Evolutionary conservation across 2,888 invertebrate species (phyloP).

Genomic region (Drosophila buzzatii): DNA sequence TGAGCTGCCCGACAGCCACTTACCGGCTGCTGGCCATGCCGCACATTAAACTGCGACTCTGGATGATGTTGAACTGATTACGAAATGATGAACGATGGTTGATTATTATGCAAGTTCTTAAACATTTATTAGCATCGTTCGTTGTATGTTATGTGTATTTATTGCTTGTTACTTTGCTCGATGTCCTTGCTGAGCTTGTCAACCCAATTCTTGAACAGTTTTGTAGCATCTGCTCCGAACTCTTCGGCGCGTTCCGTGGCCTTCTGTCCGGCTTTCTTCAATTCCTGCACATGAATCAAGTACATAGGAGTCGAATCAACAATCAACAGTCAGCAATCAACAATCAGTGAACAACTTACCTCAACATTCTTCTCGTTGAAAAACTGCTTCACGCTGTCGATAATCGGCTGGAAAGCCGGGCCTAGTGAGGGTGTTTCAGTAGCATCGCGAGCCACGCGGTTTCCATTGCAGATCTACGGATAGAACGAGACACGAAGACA

Average conservation of each 20-base stretch:
- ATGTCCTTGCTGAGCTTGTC: not conserved
- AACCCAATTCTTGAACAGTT: not conserved
- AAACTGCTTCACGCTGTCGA: not conserved
- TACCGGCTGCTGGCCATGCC: conserved; percentile 45
- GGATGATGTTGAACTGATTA: conserved; percentile 37
- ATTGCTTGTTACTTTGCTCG: conserved; percentile 7
- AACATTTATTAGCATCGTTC: conserved; percentile 36
- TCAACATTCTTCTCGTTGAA: conserved; percentile 10
- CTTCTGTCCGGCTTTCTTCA: conserved; percentile 1
- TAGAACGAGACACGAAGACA: not conserved
- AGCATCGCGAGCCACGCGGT: conserved; percentile 30
- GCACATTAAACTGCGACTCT: conserved; percentile 40
- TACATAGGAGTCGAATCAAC: not conserved
- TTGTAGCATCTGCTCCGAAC: not conserved
- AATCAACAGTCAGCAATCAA: not conserved
- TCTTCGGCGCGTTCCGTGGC: not conserved
- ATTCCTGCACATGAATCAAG: conserved; percentile 5
- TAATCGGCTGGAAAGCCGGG: not conserved
- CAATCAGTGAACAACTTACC: conserved; percentile 7
- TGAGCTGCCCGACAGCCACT: conserved; percentile 10
- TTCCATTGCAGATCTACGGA: conserved; percentile 25
- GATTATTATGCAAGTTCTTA: conserved; percentile 31
- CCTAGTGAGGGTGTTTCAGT: conserved; percentile 1
- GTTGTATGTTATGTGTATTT: conserved; percentile 10
- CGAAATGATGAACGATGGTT: not conserved